These are phyloP conservation scores for Mythimna impura DNA, from an alignment of 2,888 invertebrate species.

Conservation along the genomic window DNA sequence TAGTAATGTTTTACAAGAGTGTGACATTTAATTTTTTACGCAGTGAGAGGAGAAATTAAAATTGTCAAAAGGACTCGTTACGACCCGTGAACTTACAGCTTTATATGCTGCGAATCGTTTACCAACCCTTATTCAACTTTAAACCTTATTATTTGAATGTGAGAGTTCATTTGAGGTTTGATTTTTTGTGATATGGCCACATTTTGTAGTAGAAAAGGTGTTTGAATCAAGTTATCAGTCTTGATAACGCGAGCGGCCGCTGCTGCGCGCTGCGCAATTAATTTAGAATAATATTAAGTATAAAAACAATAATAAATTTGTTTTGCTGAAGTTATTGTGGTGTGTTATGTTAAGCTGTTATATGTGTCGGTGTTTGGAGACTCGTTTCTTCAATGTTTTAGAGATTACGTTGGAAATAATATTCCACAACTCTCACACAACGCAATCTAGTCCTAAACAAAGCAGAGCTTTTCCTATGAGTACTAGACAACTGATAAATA, in stretches of 20 bases:
- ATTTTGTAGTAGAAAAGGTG: constrained; percentile 47
- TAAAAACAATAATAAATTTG: constrained; percentile 41
- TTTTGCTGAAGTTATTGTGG: constrained; percentile 29
- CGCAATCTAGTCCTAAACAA: too few species aligned
- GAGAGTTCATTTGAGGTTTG: neutral
- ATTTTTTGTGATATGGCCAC: neutral
- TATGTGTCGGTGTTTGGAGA: constrained; percentile 1
- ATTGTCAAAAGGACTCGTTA: constrained; percentile 69
- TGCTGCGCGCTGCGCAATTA: constrained; percentile 20
- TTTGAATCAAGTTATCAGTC: constrained; percentile 42
- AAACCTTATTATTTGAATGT: neutral
- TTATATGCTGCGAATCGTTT: constrained; percentile 39
- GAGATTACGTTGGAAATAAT: neutral
- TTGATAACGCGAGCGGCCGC: constrained; percentile 25
- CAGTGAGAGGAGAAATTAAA: constrained; percentile 68
- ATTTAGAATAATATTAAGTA: constrained; percentile 43
- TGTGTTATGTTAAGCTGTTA: constrained; percentile 1
- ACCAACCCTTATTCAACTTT: neutral
- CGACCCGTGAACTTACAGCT: constrained; percentile 46
- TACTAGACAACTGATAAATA: too few species aligned
- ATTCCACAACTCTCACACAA: too few species aligned
- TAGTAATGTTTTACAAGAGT: constrained; percentile 70
- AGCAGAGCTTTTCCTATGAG: too few species aligned
- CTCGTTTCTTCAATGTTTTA: constrained; percentile 9
- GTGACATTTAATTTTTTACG: constrained; percentile 73